A percentile compares a stretch with the other conserved stretches of the same genome.
phyloP scores from a whole-genome alignment of 1,140 invertebrate species.

The Lucilia cuprina region DNA sequence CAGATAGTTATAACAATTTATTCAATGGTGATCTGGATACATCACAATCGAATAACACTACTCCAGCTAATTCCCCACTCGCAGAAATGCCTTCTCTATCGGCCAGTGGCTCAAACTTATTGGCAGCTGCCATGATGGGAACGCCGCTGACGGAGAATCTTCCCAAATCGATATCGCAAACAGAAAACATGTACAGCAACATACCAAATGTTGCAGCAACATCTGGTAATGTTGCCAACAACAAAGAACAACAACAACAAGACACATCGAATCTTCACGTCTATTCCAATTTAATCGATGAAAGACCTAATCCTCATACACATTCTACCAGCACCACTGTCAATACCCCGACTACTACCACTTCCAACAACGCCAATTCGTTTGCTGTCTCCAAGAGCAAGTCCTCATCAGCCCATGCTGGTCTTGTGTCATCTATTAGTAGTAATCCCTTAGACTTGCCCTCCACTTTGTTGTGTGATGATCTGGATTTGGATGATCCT shows the following conservation, averaged over 20 bases:
- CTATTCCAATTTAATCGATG: slow-evolving; percentile 60
- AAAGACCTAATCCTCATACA: slow-evolving; percentile 28
- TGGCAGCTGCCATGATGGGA: slow-evolving; percentile 30
- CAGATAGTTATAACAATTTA: slow-evolving; percentile 60
- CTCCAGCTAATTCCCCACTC: neutral
- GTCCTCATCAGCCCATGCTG: neutral
- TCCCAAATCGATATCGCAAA: slow-evolving; percentile 48
- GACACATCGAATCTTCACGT: slow-evolving; percentile 52
- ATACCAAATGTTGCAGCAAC: slow-evolving; percentile 45
- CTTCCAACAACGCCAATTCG: slow-evolving; percentile 23
- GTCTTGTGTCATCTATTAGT: neutral
- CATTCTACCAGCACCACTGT: slow-evolving; percentile 26
- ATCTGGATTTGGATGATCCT: slow-evolving; percentile 61
- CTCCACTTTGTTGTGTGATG: slow-evolving; percentile 56
- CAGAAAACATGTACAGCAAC: slow-evolving; percentile 61
- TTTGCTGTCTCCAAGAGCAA: slow-evolving; percentile 38
- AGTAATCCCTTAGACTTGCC: slow-evolving; percentile 42
- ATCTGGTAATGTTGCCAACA: slow-evolving; percentile 20
- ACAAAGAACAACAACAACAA: slow-evolving; percentile 10
- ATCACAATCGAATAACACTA: neutral
- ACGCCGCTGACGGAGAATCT: neutral
- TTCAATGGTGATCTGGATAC: slow-evolving; percentile 49
- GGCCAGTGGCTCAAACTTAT: slow-evolving; percentile 19
- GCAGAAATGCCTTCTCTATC: neutral
- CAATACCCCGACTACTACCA: neutral